These are phyloP conservation scores for Eidolon helvum DNA, from an alignment of 2,113 vertebrate genomes.

Conservation along the genomic window DNA sequence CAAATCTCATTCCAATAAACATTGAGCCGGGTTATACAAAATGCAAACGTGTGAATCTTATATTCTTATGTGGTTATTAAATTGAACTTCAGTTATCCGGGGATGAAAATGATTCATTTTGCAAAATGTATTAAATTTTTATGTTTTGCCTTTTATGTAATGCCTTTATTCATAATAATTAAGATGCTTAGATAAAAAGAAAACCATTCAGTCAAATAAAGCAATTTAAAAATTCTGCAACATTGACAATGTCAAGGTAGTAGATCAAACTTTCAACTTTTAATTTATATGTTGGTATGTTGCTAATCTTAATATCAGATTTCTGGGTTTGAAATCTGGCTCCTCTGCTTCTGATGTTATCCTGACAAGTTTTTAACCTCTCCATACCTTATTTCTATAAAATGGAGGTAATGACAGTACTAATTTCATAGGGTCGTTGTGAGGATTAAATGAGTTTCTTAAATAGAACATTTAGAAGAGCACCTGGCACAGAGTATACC, in stretches of 20 bases:
- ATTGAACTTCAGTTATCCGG: not conserved
- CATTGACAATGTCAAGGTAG: not conserved
- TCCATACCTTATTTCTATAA: not conserved
- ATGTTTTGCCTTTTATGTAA: not conserved
- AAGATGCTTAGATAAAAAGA: not conserved
- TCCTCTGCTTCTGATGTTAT: not conserved
- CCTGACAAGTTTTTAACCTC: not conserved
- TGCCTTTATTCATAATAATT: not conserved
- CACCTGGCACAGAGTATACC: not conserved
- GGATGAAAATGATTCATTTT: slow-evolving; percentile 5
- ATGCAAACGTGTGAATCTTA: not conserved
- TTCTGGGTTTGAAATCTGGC: not conserved
- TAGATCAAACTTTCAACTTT: not conserved
- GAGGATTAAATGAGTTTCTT: not conserved
- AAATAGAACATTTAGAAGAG: not conserved
- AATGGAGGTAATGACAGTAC: not conserved
- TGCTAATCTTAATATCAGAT: not conserved
- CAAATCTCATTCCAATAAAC: not conserved
- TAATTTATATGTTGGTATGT: not conserved
- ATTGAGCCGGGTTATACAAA: not conserved
- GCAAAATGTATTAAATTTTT: not conserved
- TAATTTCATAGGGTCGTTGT: not conserved
- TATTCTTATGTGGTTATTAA: not conserved
- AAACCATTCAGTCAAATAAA: not conserved
- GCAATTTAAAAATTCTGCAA: not conserved